phyloP scores from a whole-genome alignment of 2,113 vertebrate genomes.

The Cygnus buccinator region DNA sequence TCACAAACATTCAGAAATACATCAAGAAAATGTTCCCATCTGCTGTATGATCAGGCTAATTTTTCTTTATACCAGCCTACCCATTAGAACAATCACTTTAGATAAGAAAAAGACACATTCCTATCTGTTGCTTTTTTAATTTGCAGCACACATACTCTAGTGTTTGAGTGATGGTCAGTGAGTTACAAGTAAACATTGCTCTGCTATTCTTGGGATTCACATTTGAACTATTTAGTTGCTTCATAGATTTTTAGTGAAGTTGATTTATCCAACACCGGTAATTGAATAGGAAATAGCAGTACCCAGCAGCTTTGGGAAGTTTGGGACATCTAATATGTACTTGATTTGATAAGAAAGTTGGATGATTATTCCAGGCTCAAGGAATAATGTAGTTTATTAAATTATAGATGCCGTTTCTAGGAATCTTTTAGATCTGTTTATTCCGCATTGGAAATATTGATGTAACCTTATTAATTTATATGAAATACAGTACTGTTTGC shows the following conservation, averaged over 20 bases:
- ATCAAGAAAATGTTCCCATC: neutral
- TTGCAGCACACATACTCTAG: neutral
- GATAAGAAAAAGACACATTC: neutral
- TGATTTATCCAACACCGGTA: neutral
- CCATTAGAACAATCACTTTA: neutral
- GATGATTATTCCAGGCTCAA: neutral
- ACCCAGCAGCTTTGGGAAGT: neutral
- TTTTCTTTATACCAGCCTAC: neutral
- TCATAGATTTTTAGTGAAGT: conserved; percentile 3
- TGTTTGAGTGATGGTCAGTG: conserved; percentile 5
- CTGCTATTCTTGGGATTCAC: neutral
- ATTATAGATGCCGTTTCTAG: neutral
- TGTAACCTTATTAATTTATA: neutral
- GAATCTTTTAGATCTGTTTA: neutral
- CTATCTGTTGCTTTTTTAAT: neutral
- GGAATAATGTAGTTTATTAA: neutral
- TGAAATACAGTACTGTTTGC: neutral
- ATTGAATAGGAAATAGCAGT: neutral
- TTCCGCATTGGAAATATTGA: neutral
- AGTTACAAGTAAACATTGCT: neutral
- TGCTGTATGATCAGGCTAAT: neutral
- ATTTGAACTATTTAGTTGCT: neutral
- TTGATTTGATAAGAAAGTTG: neutral
- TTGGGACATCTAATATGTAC: neutral
- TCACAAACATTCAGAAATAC: neutral